Evolutionary conservation across 2,888 invertebrate species (phyloP).

Genomic region (Nephrotoma appendiculata): DNA sequence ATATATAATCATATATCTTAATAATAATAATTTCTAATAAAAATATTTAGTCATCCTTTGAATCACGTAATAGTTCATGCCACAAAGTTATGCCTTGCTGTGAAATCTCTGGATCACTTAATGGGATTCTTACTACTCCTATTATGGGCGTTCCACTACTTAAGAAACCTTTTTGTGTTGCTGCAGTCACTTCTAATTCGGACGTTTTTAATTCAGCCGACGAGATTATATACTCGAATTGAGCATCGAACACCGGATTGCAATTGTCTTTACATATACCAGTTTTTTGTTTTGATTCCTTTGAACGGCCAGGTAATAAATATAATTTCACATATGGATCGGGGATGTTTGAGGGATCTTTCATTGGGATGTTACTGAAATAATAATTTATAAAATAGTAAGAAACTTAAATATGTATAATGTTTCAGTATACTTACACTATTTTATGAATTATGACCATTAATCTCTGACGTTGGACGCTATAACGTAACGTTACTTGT

Average conservation of each 20-base stretch:
- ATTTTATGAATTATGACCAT: constrained; percentile 79
- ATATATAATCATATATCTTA: neutral
- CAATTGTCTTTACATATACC: constrained; percentile 70
- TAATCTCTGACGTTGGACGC: constrained; percentile 65
- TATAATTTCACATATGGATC: constrained; percentile 85
- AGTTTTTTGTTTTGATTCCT: constrained; percentile 79
- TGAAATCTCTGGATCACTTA: constrained; percentile 26
- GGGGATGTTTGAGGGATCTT: constrained; percentile 69
- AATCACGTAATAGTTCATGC: constrained; percentile 29
- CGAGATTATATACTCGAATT: constrained; percentile 78
- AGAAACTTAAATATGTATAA: neutral
- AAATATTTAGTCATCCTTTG: constrained; percentile 58
- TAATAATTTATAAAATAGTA: neutral
- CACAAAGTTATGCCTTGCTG: constrained; percentile 25
- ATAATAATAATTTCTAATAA: neutral
- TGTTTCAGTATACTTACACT: constrained; percentile 46
- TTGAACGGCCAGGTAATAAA: constrained; percentile 67
- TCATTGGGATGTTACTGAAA: constrained; percentile 58
- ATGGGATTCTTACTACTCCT: constrained; percentile 48
- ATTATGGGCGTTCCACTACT: constrained; percentile 68
- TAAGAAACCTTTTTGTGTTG: constrained; percentile 74
- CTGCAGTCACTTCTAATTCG: constrained; percentile 71
- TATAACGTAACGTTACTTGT: constrained; percentile 73
- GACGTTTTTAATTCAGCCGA: constrained; percentile 62
- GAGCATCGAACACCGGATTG: constrained; percentile 81